Evolutionary conservation across 2,797 vertebrate species (phyloP), one percentile per base, ranked within the genome.

Genomic region (Takifugu rubripes): DNA sequence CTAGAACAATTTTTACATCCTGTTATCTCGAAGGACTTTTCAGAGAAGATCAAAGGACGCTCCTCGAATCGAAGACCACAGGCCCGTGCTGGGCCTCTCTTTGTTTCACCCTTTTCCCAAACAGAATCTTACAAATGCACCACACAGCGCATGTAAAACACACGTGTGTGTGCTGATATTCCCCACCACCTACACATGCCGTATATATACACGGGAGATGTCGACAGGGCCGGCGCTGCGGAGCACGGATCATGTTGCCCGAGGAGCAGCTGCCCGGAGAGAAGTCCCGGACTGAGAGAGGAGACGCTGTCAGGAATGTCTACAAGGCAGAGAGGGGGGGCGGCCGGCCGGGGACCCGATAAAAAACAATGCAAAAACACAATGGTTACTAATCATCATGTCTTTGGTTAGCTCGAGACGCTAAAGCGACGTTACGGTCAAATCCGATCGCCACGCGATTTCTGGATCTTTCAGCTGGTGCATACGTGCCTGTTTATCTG

Each of bases 241-340:
- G 72, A 83, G 75, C 2, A 4, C 55, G 79, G 79, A 84, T 89
- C 78, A 66, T 78, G 78, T 88, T 89, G 80, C 84, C 51, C 59
- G 36, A 75, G 78, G 60, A 64, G 70, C 89, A 90, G 88, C 85
- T 91, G 89, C 88, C 81, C 55, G 0, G 47, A 75, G 68, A 75
- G 63, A 75, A 67, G 77, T 66, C 63, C 81, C 77, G 73, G 80
- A 79, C 70, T 52, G 78, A 70, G 78, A 64, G 67, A 74, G 79
- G 82, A 84, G 87, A 86, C 82, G 59, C 78, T 79, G 73, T 74
- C 58, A 84, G 78, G 85, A 84, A 88, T 86, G 84, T 87, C 84
- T 83, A 51, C 67, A 44, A 75, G 79, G 66, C 75, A 72, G 64
- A 7, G 6, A 29, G 64, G 75, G 78, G 68, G 71, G 75, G 71